These are phyloP conservation scores for Eupithecia pulchellata DNA, from an alignment of 2,888 invertebrate genomes.

Conservation along the genomic window DNA sequence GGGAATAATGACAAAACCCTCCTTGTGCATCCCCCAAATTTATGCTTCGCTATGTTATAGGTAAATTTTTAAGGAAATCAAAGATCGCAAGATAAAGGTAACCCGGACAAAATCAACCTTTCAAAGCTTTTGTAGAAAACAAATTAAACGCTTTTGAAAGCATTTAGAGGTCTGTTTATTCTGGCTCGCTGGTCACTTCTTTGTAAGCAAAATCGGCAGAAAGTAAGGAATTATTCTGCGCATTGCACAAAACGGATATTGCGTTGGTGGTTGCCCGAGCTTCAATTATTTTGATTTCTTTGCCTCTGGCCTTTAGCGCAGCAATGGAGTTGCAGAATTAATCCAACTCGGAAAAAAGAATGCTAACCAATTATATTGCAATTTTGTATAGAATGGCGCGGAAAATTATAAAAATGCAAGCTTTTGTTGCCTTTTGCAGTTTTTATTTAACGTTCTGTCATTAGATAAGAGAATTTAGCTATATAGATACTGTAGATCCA, in stretches of 20 bases:
- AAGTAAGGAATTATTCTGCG: background rate
- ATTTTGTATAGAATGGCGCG: background rate
- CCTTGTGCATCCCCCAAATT: too few relatives aligned
- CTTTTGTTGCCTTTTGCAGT: background rate
- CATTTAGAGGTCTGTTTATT: background rate
- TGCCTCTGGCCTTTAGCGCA: background rate
- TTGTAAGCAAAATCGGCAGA: background rate
- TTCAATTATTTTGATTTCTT: constrained; percentile 12
- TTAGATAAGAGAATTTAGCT: background rate
- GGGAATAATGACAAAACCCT: too few relatives aligned
- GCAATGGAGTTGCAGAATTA: background rate
- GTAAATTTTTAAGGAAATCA: background rate
- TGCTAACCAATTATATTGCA: background rate
- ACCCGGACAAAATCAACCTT: background rate
- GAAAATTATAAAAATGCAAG: background rate
- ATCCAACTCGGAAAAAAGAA: background rate
- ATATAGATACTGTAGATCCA: background rate
- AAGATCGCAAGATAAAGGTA: background rate
- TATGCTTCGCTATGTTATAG: too few relatives aligned
- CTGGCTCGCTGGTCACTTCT: background rate
- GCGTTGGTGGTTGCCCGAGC: background rate
- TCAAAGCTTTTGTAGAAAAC: background rate
- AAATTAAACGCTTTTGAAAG: background rate
- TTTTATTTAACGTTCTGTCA: background rate
- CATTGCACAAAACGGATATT: constrained; percentile 1